Conservation (phyloP, 1,140 invertebrate genomes). For the Lucilia cuprina region DNA sequence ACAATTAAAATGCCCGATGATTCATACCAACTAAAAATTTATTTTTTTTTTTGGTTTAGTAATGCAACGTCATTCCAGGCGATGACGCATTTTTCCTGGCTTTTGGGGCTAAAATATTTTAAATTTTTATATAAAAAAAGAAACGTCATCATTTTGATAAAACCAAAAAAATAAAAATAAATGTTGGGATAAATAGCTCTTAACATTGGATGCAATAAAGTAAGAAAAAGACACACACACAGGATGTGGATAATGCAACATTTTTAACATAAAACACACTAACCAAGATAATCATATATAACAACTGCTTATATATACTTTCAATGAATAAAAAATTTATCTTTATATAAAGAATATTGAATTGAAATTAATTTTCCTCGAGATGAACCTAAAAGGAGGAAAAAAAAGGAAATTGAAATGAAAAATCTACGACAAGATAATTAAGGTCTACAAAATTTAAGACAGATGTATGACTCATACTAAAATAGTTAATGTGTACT, state of each 20-base stretch:
- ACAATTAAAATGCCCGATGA: too few relatives aligned
- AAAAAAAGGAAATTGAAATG: neutral
- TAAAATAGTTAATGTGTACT: neutral
- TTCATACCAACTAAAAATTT: too few relatives aligned
- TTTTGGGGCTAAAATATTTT: neutral
- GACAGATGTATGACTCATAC: neutral
- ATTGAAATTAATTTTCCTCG: neutral
- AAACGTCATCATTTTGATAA: neutral
- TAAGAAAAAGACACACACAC: neutral
- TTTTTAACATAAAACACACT: neutral
- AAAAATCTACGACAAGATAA: constrained; percentile 15
- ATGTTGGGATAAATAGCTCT: neutral
- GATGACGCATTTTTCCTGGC: too few relatives aligned
- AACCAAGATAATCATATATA: neutral
- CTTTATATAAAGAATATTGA: neutral
- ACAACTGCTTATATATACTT: neutral
- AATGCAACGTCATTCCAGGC: too few relatives aligned
- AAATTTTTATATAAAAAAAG: neutral
- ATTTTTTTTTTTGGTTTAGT: too few relatives aligned
- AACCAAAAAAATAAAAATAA: neutral
- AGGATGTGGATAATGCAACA: constrained; percentile 10
- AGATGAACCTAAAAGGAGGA: neutral
- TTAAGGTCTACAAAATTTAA: neutral
- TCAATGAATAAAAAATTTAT: neutral
- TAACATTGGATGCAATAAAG: neutral